A percentile compares a stretch with the other conserved stretches of the same genome.
Evolutionary conservation across 2,113 vertebrate species (phyloP).

Genomic region (Miniopterus natalensis): DNA sequence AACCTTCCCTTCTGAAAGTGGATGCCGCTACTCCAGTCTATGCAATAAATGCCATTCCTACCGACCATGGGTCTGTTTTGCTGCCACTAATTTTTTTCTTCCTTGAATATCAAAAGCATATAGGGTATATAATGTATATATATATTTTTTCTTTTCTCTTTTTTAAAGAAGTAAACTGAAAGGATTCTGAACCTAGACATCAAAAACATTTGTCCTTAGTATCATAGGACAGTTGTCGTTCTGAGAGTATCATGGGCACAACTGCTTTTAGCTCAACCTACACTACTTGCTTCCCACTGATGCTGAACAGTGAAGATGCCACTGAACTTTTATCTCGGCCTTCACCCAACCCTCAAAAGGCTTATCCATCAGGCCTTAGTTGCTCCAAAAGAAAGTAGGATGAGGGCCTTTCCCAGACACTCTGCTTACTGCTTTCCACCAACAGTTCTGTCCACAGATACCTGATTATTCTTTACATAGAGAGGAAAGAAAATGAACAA

Average conservation of each 20-base stretch:
- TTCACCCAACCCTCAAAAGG: background rate
- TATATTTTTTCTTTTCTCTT: background rate
- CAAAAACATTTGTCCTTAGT: background rate
- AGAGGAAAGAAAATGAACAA: background rate
- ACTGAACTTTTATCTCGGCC: background rate
- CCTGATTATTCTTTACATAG: background rate
- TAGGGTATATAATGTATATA: background rate
- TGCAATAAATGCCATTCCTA: background rate
- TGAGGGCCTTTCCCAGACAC: background rate
- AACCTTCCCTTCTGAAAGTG: background rate
- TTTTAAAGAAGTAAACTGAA: background rate
- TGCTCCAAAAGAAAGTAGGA: background rate
- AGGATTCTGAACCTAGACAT: background rate
- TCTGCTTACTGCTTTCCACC: background rate
- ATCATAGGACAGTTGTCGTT: background rate
- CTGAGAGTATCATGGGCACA: background rate
- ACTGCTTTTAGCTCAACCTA: background rate
- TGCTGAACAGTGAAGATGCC: background rate
- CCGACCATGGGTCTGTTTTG: background rate
- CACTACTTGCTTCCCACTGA: background rate
- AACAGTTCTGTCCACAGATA: background rate
- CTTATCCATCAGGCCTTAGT: background rate
- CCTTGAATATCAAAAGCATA: background rate
- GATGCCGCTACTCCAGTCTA: background rate
- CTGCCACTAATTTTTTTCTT: background rate